These are phyloP conservation scores for Darevskia nairensis DNA, from an alignment of 2,797 vertebrate species.

Conservation along the genomic window DNA sequence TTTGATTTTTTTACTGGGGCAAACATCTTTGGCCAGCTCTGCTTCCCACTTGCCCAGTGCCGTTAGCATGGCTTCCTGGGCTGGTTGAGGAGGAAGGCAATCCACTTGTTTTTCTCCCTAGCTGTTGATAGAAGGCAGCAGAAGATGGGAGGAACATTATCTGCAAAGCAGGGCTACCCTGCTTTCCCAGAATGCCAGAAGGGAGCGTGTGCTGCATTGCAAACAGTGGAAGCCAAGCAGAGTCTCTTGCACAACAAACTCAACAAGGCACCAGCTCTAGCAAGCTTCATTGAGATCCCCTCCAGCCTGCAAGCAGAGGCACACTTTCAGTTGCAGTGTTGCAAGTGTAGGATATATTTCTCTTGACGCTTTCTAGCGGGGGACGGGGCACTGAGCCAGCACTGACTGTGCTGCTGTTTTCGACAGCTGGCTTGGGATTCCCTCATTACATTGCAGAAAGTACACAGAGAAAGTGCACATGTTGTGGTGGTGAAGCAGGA, in stretches of 20 bases:
- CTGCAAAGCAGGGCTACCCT: conserved; percentile 18
- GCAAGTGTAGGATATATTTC: neutral
- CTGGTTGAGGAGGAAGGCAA: neutral
- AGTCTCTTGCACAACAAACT: conserved; percentile 8
- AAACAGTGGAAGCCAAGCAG: neutral
- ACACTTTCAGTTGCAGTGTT: neutral
- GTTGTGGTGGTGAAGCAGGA: neutral
- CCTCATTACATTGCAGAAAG: neutral
- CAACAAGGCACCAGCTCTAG: neutral
- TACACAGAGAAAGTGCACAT: neutral
- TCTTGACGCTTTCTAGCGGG: neutral
- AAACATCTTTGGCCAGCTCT: neutral
- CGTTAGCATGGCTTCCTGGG: neutral
- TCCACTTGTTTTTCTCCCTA: conserved; percentile 16
- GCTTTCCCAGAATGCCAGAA: neutral
- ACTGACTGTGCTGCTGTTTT: neutral
- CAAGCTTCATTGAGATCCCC: neutral
- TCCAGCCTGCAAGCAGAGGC: no score
- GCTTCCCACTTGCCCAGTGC: neutral
- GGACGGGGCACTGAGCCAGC: no score
- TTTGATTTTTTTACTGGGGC: neutral
- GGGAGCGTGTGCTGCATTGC: conserved; percentile 10
- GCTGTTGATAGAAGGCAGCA: neutral
- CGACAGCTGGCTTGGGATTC: neutral
- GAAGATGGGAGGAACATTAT: neutral